A percentile compares a stretch with the other conserved stretches of the same genome.
phyloP scores from a whole-genome alignment of 53 echinoderm and acorn worm genomes.

The Arbacia lixula region DNA sequence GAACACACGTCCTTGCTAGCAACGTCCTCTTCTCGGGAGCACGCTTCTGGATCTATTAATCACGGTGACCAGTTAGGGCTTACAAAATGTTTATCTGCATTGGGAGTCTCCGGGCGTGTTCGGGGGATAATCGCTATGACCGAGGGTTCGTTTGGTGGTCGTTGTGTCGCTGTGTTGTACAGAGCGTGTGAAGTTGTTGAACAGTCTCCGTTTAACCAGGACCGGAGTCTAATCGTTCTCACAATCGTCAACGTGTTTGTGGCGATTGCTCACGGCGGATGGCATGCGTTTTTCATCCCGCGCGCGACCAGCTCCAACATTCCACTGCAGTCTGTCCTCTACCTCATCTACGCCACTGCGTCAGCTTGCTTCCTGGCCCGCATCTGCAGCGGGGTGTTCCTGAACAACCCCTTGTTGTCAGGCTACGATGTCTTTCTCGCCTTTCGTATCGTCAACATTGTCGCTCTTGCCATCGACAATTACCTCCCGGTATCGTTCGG shows the following conservation, averaged over 20 bases:
- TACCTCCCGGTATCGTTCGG: not conserved
- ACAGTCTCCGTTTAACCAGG: too few relatives aligned
- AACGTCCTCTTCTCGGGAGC: too few relatives aligned
- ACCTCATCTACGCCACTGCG: not conserved
- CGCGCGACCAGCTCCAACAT: not conserved
- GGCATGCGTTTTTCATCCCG: conserved; percentile 6
- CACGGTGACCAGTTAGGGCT: too few relatives aligned
- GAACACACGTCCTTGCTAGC: too few relatives aligned
- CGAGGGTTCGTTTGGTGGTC: too few relatives aligned
- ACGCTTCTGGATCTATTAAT: too few relatives aligned
- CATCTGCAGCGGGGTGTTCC: not conserved
- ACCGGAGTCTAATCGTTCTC: not conserved
- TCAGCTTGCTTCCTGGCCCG: not conserved
- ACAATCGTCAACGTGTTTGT: not conserved
- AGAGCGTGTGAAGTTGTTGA: too few relatives aligned
- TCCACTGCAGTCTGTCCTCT: not conserved
- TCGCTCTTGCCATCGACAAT: not conserved
- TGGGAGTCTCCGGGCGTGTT: too few relatives aligned
- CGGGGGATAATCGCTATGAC: too few relatives aligned
- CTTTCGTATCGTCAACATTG: not conserved
- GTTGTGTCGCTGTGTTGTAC: too few relatives aligned
- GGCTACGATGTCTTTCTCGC: not conserved
- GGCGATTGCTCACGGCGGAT: not conserved
- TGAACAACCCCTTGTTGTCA: not conserved
- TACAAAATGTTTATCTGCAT: too few relatives aligned